These are phyloP conservation scores for Otolemur garnettii DNA, from an alignment of 2,113 vertebrate genomes.

Conservation along the genomic window DNA sequence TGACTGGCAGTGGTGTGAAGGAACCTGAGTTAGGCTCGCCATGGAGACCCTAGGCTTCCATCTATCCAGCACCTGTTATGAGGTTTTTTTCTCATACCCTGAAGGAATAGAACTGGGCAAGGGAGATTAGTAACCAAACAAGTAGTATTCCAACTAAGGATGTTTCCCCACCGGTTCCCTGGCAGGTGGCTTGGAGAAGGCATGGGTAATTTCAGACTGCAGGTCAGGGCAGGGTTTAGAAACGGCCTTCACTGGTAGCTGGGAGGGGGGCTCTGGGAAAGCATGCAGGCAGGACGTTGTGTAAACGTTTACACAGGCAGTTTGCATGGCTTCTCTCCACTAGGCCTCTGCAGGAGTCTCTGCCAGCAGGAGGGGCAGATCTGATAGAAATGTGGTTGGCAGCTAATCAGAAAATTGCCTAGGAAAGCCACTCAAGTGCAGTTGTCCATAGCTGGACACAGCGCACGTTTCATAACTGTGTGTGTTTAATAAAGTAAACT, in stretches of 20 bases:
- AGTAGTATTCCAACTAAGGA: accelerated
- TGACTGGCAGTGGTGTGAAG: neutral
- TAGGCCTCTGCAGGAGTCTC: neutral
- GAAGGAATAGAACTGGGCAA: neutral
- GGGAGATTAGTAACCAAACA: neutral
- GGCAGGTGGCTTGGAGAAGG: neutral
- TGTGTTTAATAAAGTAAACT: neutral
- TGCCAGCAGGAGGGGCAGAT: no score
- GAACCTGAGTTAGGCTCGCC: neutral
- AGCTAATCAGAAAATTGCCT: neutral
- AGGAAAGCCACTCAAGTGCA: neutral
- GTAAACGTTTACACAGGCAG: accelerated
- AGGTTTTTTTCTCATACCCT: neutral
- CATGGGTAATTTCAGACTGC: neutral
- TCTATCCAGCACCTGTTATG: neutral
- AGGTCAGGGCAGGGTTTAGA: neutral
- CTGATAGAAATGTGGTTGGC: neutral
- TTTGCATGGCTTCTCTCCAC: no score
- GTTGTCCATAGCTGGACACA: neutral
- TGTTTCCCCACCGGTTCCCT: neutral
- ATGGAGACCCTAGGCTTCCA: neutral
- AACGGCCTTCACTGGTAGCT: neutral
- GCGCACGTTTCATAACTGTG: neutral
- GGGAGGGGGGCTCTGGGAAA: no score
- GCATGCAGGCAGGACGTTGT: no score